Evolutionary conservation across 2,888 invertebrate species (phyloP).

Genomic region (Gortyna flavago): DNA sequence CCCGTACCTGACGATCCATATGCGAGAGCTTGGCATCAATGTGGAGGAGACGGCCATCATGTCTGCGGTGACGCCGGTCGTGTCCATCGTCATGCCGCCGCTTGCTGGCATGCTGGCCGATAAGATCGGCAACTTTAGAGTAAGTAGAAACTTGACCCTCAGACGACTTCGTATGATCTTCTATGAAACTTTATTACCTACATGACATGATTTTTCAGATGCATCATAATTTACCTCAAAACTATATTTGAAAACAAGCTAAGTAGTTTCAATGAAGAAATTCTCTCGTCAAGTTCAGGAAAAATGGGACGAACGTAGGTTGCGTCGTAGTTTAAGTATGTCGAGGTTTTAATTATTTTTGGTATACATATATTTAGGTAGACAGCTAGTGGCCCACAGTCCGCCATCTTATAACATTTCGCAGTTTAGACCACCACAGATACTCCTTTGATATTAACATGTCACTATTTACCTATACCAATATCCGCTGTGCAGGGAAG

Average conservation of each 20-base stretch:
- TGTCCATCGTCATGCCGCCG: slow-evolving; percentile 94
- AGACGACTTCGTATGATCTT: background rate
- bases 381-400: background rate
- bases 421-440: background rate
- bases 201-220: background rate
- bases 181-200: background rate
- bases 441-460: slow-evolving; percentile 12
- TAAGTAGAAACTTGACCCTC: slow-evolving; percentile 69
- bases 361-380: background rate
- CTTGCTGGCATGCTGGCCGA: slow-evolving; percentile 94
- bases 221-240: background rate
- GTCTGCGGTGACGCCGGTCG: slow-evolving; percentile 94
- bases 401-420: background rate
- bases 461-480: slow-evolving; percentile 1
- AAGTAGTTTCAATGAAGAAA: background rate
- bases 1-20: slow-evolving; percentile 94
- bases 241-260: background rate
- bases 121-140: slow-evolving; percentile 95
- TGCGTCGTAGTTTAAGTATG: too few species aligned
- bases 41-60: slow-evolving; percentile 95
- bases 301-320: background rate
- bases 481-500: slow-evolving; percentile 22
- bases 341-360: background rate
- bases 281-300: background rate
- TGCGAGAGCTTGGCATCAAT: slow-evolving; percentile 94